A percentile compares a stretch with the other conserved stretches of the same genome.
Evolutionary conservation across 2,797 vertebrate species (phyloP).

Genomic region (Microhierax caerulescens): DNA sequence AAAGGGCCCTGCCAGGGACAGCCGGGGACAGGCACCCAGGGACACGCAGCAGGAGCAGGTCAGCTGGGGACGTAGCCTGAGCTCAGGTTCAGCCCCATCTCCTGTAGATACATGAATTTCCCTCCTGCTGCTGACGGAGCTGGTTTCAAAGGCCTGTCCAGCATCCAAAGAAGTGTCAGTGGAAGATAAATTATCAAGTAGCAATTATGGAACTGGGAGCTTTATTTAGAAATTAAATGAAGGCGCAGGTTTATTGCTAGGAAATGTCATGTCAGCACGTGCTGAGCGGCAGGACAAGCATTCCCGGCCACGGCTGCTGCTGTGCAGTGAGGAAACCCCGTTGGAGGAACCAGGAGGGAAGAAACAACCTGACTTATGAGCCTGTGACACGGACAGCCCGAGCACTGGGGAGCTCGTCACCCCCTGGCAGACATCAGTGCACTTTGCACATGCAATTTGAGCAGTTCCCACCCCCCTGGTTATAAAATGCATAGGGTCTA

Average conservation of each 20-base stretch:
- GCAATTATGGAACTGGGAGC: slow-evolving; percentile 4
- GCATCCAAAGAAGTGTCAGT: slow-evolving; percentile 16
- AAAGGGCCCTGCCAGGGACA: not conserved
- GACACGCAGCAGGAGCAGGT: not conserved
- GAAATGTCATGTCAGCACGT: not conserved
- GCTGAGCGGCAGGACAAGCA: not conserved
- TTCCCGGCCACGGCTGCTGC: not conserved
- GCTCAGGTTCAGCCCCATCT: not conserved
- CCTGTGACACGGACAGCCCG: not conserved
- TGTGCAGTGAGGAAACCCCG: not conserved
- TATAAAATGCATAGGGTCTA: not conserved
- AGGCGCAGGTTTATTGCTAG: slow-evolving; percentile 15
- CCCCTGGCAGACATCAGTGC: not conserved
- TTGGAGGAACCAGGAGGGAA: not conserved
- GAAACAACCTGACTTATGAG: not conserved
- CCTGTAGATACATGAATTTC: not conserved
- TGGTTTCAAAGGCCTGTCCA: not conserved
- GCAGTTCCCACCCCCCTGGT: not conserved
- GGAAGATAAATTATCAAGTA: slow-evolving; percentile 5
- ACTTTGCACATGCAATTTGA: not conserved
- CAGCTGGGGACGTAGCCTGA: not conserved
- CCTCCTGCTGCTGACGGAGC: not conserved
- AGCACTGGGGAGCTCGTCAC: not conserved
- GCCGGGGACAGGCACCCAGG: not conserved
- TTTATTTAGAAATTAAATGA: slow-evolving; percentile 56